Percentiles rank a stretch among this genome's conserved stretches.
Evolutionary conservation across 2,113 vertebrate genomes (phyloP).

Genomic region (Cepphus grylle): DNA sequence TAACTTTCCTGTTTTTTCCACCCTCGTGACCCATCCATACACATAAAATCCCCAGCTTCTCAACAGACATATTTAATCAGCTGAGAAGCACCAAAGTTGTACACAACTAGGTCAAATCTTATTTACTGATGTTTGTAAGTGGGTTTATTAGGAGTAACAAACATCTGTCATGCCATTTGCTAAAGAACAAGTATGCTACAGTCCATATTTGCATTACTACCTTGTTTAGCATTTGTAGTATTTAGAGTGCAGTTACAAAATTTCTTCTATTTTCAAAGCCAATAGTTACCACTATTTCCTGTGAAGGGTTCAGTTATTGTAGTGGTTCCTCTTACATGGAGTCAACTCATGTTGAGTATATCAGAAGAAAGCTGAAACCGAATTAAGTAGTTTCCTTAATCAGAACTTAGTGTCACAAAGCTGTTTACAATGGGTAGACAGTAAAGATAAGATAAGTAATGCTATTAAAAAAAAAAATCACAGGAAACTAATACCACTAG

Average conservation of each 20-base stretch:
- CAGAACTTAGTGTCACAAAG: constrained; percentile 31
- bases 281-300: background rate
- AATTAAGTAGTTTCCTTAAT: constrained; percentile 41
- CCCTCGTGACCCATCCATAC: background rate
- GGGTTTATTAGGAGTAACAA: background rate
- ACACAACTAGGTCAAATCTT: background rate
- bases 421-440: constrained; percentile 48
- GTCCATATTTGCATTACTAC: background rate
- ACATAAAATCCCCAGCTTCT: background rate
- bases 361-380: constrained; percentile 45
- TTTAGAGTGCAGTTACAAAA: background rate
- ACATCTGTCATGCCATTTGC: background rate
- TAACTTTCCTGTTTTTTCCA: background rate
- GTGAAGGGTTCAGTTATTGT: background rate
- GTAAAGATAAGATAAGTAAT: constrained; percentile 57
- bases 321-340: background rate
- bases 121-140: background rate
- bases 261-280: background rate
- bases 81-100: background rate
- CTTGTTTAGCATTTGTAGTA: background rate
- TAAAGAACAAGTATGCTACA: background rate
- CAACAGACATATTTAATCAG: background rate
- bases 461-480: background rate
- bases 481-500: constrained; percentile 44
- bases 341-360: background rate